These are phyloP conservation scores for Gorilla gorilla DNA, from an alignment of 2,113 vertebrate genomes.

Conservation along the genomic window DNA sequence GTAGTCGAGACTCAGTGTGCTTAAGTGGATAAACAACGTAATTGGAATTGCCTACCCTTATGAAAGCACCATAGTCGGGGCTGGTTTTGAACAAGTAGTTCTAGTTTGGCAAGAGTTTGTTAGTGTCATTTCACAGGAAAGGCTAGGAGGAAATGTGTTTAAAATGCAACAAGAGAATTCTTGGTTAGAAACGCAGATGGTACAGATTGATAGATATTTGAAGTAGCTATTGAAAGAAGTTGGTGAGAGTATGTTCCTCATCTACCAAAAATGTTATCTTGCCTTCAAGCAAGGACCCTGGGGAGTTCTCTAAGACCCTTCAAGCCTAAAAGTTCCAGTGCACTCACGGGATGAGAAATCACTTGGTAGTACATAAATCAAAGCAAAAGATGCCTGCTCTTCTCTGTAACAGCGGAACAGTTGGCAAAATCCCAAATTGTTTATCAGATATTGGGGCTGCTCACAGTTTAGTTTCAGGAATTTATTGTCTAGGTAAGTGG, in stretches of 20 bases:
- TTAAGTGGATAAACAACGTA: conserved; percentile 40
- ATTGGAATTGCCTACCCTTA: background rate
- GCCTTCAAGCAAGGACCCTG: background rate
- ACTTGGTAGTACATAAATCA: background rate
- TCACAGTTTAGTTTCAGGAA: background rate
- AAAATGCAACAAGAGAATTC: background rate
- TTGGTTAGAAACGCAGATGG: background rate
- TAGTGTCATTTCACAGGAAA: conserved; percentile 5
- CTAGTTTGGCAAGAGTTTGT: conserved; percentile 43
- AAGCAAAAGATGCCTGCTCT: background rate
- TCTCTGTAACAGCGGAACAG: background rate
- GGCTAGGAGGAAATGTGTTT: background rate
- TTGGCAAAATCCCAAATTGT: background rate
- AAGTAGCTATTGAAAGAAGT: background rate
- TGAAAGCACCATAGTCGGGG: background rate
- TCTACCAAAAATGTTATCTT: background rate
- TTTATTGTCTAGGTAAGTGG: background rate
- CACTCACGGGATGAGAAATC: background rate
- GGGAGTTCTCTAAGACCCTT: background rate
- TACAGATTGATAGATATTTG: background rate
- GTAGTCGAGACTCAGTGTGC: background rate
- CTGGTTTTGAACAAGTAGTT: conserved; percentile 1
- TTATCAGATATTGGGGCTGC: background rate
- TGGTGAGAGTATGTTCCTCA: background rate
- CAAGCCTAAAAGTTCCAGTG: background rate